Evolutionary conservation across 2,797 vertebrate genomes (phyloP).

Genomic region (Gallirallus australis): DNA sequence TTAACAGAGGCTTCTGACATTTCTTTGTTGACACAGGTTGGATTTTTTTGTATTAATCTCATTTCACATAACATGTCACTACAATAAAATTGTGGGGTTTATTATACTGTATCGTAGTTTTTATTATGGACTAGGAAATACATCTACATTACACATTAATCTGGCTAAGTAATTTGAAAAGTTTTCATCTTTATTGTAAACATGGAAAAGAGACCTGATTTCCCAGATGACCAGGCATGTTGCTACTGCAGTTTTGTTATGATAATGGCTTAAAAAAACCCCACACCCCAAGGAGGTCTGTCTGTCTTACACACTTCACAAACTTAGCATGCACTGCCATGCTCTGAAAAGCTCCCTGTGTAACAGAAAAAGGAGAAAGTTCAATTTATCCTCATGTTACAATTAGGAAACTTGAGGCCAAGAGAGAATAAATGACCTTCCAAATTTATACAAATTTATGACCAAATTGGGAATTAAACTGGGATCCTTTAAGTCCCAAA

Average conservation of each 20-base stretch:
- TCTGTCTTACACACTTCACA: neutral
- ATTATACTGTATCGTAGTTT: neutral
- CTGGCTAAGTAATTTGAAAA: neutral
- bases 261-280: neutral
- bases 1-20: neutral
- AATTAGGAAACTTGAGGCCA: neutral
- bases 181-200: neutral
- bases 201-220: neutral
- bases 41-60: neutral
- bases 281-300: neutral
- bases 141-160: neutral
- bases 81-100: neutral
- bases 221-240: neutral
- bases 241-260: neutral
- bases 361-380: neutral
- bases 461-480: conserved; percentile 37
- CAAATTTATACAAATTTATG: neutral
- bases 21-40: neutral
- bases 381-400: neutral
- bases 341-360: neutral
- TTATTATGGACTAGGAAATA: neutral
- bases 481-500: neutral
- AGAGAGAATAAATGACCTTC: neutral
- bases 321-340: neutral
- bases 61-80: neutral